Evolutionary conservation across 35 echinoderm and acorn worm genomes (phyloP).

Genomic region (Amphiura filiformis): DNA sequence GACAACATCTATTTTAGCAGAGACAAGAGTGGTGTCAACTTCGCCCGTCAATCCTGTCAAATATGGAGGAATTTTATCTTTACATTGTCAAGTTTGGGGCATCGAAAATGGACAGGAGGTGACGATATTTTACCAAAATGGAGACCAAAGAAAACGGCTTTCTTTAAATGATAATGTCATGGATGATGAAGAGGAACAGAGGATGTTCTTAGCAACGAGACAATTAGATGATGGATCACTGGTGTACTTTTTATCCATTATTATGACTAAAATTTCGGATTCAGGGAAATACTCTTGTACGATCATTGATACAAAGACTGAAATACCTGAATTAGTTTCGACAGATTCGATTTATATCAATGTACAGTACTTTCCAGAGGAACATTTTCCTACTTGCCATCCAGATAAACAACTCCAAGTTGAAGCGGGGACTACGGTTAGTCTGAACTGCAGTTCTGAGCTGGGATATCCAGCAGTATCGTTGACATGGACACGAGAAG

Average conservation of each 20-base stretch:
- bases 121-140: not conserved
- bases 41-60: not conserved
- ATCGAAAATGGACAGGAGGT: not conserved
- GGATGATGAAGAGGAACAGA: not conserved
- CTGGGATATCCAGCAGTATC: not conserved
- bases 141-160: not conserved
- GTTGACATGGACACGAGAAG: not conserved
- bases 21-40: not conserved
- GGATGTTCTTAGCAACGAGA: constrained; percentile 6
- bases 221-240: not conserved
- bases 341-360: not conserved
- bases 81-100: not conserved
- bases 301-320: not conserved
- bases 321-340: not conserved
- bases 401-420: not conserved
- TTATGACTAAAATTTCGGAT: not conserved
- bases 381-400: not conserved
- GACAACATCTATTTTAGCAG: not conserved
- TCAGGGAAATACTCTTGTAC: not conserved
- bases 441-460: not conserved
- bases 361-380: not conserved
- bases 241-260: not conserved
- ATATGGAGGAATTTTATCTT: not conserved
- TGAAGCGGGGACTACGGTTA: not conserved
- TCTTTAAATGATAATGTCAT: not conserved